These are phyloP conservation scores for Astropecten irregularis DNA, from an alignment of 53 echinoderm and acorn worm genomes.

Conservation along the genomic window DNA sequence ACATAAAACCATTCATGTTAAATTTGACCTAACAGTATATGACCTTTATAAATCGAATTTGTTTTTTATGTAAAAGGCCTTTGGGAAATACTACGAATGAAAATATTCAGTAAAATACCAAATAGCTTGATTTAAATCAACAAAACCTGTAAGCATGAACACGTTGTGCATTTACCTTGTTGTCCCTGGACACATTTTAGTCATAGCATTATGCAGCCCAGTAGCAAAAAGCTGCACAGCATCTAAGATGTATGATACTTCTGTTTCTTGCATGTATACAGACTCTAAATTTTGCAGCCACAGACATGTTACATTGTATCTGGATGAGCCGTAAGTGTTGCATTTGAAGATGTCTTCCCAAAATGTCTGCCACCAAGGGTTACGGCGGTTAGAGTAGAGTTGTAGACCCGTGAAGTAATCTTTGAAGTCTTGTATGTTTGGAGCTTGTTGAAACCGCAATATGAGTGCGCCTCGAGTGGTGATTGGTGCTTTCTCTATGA, in stretches of 20 bases:
- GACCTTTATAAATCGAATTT: too few species aligned
- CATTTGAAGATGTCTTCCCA: constrained; percentile 77
- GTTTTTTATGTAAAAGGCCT: too few species aligned
- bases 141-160: too few species aligned
- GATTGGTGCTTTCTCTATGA: constrained; percentile 56
- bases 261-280: constrained; percentile 61
- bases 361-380: constrained; percentile 87
- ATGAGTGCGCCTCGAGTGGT: constrained; percentile 72
- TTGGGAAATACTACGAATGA: too few species aligned
- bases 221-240: constrained; percentile 79
- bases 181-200: constrained; percentile 65
- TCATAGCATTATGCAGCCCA: constrained; percentile 71
- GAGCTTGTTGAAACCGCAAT: constrained; percentile 54
- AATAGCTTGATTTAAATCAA: too few species aligned
- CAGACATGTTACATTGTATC: constrained; percentile 49
- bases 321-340: constrained; percentile 49
- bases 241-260: constrained; percentile 72
- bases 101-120: too few species aligned
- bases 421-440: constrained; percentile 29
- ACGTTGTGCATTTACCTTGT: constrained; percentile 64
- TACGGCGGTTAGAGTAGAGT: constrained; percentile 66
- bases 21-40: too few species aligned
- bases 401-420: constrained; percentile 59
- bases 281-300: constrained; percentile 21
- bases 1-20: too few species aligned